These are phyloP conservation scores for Lordiphosa stackelbergi DNA, from an alignment of 1,140 invertebrate genomes.

Conservation along the genomic window DNA sequence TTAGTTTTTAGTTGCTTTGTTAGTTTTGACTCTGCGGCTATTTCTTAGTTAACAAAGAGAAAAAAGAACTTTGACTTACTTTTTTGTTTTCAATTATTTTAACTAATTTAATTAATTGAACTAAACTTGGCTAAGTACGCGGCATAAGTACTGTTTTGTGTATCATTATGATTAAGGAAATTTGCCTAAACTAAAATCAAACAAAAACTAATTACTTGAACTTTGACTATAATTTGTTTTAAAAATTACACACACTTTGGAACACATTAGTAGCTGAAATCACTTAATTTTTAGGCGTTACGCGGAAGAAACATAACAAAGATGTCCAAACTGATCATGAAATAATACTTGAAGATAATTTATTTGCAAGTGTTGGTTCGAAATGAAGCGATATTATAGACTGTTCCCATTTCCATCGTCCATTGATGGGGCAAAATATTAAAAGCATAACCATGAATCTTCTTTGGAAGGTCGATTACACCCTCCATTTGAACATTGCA, in stretches of 20 bases:
- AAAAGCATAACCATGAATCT: too few species aligned
- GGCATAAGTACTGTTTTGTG: slow-evolving; percentile 30
- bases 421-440: too few species aligned
- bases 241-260: slow-evolving; percentile 53
- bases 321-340: slow-evolving; percentile 13
- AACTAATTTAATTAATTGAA: slow-evolving; percentile 41
- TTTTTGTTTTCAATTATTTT: neutral
- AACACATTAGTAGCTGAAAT: slow-evolving; percentile 60
- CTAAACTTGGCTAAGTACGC: slow-evolving; percentile 45
- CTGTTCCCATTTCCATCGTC: too few species aligned
- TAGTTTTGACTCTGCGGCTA: slow-evolving; percentile 34
- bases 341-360: slow-evolving; percentile 22
- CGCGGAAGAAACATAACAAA: slow-evolving; percentile 29
- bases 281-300: slow-evolving; percentile 15
- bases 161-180: slow-evolving; percentile 25
- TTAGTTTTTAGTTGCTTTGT: slow-evolving; percentile 8
- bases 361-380: too few species aligned
- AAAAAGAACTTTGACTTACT: slow-evolving; percentile 2
- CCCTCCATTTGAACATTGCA: too few species aligned
- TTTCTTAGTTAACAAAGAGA: slow-evolving; percentile 16
- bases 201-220: slow-evolving; percentile 35
- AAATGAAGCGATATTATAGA: too few species aligned
- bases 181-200: slow-evolving; percentile 58
- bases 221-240: slow-evolving; percentile 57
- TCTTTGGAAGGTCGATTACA: too few species aligned